Evolutionary conservation across 2,797 vertebrate species (phyloP), one percentile per base, ranked within the genome.

Genomic region (Apogon hyalosoma): DNA sequence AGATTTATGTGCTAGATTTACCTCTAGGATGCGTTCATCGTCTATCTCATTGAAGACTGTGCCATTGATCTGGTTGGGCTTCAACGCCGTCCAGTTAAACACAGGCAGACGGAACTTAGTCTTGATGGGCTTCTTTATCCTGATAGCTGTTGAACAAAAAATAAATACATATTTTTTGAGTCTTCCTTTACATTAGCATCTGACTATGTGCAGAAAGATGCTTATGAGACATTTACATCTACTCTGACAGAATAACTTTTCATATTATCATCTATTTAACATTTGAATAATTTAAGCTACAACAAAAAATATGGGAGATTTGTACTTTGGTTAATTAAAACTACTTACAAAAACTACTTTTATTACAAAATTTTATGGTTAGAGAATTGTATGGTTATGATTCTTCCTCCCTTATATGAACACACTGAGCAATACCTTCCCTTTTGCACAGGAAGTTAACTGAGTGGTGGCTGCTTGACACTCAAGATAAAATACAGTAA

Each of bases 51-150:
- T 98, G 88, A 99, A 99, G 78, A 99, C 97, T 0, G 98, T 99
- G 65, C 98, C 98, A 0, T 96, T 99, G 92, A 99, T 99, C 93
- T 99, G 98, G 90, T 97, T 98, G 90, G 98, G 97, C 82, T 99
- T 99, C 74, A 99, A 82, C 0, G 97, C 97, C 0, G 97, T 96
- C 98, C 98, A 99, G 88, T 99, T 99, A 88, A 99, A 99, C 57
- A 99, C 95, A 0, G 98, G 98, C 77, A 99, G 63, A 5, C 97
- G 97, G 93, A 99, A 99, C 82, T 98, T 99, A 40, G 98, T 99
- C 93, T 99, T 99, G 85, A 99, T 98, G 33, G 98, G 97, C 58
- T 98, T 98, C 94, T 99, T 99, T 84, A 99, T 99, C 24, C 96
- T 93, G 87, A 98, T 97, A 6, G 97, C 97, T 98, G 85, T 31